Evolutionary conservation across 2,113 vertebrate species (phyloP).

Genomic region (Apodemus speciosus): DNA sequence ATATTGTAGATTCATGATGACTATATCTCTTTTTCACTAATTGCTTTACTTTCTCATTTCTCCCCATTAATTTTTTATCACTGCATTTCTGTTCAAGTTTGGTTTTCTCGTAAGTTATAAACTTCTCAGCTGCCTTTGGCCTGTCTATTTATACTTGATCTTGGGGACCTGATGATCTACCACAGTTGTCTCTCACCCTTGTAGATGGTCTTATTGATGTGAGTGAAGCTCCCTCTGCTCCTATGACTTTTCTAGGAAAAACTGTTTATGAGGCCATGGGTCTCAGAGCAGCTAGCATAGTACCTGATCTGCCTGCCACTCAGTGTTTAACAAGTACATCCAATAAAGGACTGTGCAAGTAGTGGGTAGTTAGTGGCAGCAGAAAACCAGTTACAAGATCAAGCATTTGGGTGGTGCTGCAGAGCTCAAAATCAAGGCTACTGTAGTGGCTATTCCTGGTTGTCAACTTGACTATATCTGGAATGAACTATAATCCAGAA

Average conservation of each 20-base stretch:
- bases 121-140: neutral
- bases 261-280: neutral
- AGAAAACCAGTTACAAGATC: neutral
- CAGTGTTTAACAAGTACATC: neutral
- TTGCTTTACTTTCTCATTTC: slow-evolving; percentile 7
- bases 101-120: neutral
- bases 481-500: too few relatives aligned
- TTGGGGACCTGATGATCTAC: neutral
- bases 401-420: neutral
- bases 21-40: neutral
- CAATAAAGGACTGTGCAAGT: neutral
- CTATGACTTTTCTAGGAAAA: neutral
- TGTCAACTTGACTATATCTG: too few relatives aligned
- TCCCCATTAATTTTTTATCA: slow-evolving; percentile 33
- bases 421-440: neutral
- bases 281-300: neutral
- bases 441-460: neutral
- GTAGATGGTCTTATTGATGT: neutral
- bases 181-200: neutral
- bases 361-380: neutral
- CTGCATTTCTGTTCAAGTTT: neutral
- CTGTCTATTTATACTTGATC: neutral
- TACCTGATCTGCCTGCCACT: neutral
- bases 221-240: neutral
- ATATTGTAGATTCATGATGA: neutral